Base-by-base conservation (phyloP, 1,140 invertebrate genomes). In the Eriosoma lanigerum region DNA sequence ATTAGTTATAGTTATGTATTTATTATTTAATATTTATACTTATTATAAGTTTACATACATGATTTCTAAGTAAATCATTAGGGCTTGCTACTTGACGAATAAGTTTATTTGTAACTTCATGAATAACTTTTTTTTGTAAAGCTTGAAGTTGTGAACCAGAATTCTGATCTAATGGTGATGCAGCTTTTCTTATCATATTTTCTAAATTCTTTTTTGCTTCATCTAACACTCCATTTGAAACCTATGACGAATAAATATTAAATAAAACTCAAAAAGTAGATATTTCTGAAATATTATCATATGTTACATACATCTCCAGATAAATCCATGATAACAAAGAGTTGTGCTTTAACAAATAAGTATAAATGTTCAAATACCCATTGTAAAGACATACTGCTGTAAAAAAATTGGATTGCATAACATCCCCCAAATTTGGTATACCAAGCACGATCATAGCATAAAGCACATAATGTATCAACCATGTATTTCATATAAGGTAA, bases 371-470 rank as follows among this genome's bases (percentile, higher is more conserved):
- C 92, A 82, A 97, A 91, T 0, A 98, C 91, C 94, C 97, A 98
- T 84, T 93, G 92, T 0, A 93, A 88, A 0, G 95, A 92, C 92
- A 98, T 97, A 73, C 93, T 89, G 84, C 98, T 96, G 84, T 95
- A 94, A 82, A 98, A 89, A 84, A 96, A 96, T 84, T 95, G 95
- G 26, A 99, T 95, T 0, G 96, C 95, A 83, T 96, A 92, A 84
- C 97, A 98, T 1, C 97, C 97, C 52, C 97, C 97, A 13, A 98
- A 87, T 88, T 99, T 99, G 0, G 96, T 93, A 86, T 98, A 99
- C 97, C 97, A 99, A 0, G 97, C 96, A 17, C 96, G 88, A 82
- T 98, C 96, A 86, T 99, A 99, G 84, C 98, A 99, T 0, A 99
- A 85, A 0, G 92, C 89, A 83, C 95, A 96, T 93, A 99, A 96